These are phyloP conservation scores for Aegotheles bennettii DNA, from an alignment of 2,113 vertebrate species.

Conservation along the genomic window DNA sequence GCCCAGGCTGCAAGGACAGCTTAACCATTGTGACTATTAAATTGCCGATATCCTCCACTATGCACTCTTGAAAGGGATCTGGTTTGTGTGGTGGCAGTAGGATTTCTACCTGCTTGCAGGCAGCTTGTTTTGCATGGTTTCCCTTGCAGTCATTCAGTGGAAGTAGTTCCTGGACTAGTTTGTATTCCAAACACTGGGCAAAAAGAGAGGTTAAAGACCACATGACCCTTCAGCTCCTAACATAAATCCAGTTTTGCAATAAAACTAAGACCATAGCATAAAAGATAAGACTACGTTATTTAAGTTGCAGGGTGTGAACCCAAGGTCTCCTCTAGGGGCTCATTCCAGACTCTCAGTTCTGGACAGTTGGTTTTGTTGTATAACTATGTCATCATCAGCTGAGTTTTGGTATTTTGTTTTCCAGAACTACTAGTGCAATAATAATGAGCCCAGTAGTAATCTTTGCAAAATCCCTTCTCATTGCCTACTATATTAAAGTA, in stretches of 20 bases:
- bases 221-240: not conserved
- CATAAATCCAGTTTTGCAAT: not conserved
- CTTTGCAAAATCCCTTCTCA: constrained; percentile 38
- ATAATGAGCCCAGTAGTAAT: constrained; percentile 43
- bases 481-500: constrained; percentile 21
- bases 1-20: not conserved
- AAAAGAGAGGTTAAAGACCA: not conserved
- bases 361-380: not conserved
- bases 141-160: not conserved
- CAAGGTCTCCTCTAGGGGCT: not conserved
- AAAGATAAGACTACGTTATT: not conserved
- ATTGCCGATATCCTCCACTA: not conserved
- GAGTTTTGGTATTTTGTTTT: constrained; percentile 62
- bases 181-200: not conserved
- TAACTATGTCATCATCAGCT: constrained; percentile 40
- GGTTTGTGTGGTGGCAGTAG: not conserved
- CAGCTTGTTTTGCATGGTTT: not conserved
- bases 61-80: not conserved
- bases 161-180: not conserved
- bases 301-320: not conserved
- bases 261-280: not conserved
- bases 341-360: not conserved
- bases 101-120: not conserved
- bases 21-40: not conserved
- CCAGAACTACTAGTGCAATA: constrained; percentile 32